Evolutionary conservation across 1,140 invertebrate genomes (phyloP).

Genomic region (Holotrichia oblita): DNA sequence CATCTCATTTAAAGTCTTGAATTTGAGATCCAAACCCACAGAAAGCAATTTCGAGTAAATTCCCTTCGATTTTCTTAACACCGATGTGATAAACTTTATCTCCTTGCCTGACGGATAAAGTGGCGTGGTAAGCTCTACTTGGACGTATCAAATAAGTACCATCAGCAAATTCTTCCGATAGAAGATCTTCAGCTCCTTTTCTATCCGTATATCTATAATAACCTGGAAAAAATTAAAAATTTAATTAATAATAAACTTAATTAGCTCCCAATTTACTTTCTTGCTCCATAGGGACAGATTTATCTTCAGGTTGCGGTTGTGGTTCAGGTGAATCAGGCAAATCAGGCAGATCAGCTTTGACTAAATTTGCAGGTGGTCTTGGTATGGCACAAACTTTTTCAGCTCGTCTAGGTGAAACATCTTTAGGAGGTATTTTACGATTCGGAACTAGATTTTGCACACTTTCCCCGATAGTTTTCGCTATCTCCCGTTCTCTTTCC

Average conservation of each 20-base stretch:
- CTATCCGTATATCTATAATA: slow-evolving; percentile 33
- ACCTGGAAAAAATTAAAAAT: neutral
- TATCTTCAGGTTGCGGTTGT: too few relatives aligned
- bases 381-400: neutral
- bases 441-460: neutral
- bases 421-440: neutral
- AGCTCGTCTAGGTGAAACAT: neutral
- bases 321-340: neutral
- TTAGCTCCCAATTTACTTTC: neutral
- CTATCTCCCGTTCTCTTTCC: neutral
- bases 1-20: neutral
- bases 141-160: slow-evolving; percentile 31
- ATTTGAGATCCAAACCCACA: neutral
- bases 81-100: slow-evolving; percentile 36
- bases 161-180: neutral
- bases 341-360: neutral
- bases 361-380: neutral
- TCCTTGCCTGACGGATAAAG: slow-evolving; percentile 25
- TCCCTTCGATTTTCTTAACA: neutral
- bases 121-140: neutral
- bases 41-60: neutral
- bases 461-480: neutral
- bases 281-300: neutral
- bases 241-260: neutral
- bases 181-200: neutral